phyloP scores from a whole-genome alignment of 2,888 invertebrate species.

The Zaprionus lineosus region DNA sequence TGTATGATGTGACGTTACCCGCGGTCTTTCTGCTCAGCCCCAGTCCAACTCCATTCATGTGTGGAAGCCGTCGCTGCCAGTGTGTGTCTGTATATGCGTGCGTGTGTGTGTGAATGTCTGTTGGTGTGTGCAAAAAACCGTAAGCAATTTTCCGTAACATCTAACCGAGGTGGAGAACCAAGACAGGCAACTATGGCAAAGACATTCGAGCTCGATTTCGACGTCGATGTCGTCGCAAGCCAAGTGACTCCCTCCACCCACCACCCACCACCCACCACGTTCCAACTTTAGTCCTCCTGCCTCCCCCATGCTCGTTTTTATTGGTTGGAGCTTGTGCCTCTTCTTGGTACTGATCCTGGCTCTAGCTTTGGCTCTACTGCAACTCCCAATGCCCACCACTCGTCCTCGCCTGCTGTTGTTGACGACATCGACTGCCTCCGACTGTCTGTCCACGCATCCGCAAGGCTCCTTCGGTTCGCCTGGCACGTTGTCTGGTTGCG shows the following conservation, averaged over 20 bases:
- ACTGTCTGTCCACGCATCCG: constrained; percentile 14
- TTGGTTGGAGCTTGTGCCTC: too few relatives aligned
- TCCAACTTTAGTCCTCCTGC: too few relatives aligned
- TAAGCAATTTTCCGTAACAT: constrained; percentile 79
- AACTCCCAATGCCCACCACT: too few relatives aligned
- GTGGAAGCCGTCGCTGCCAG: constrained; percentile 44
- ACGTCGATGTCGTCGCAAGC: constrained; percentile 36
- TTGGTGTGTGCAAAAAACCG: constrained; percentile 71
- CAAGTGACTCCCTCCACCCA: constrained; percentile 37
- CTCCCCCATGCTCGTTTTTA: too few relatives aligned
- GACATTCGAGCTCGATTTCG: constrained; percentile 45
- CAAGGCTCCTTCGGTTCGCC: constrained; percentile 58
- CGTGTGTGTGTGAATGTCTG: constrained; percentile 27
- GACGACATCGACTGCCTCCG: constrained; percentile 69
- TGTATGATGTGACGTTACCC: constrained; percentile 69
- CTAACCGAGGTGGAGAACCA: constrained; percentile 64
- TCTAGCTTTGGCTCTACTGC: too few relatives aligned
- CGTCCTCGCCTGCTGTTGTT: constrained; percentile 34
- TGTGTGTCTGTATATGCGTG: constrained; percentile 37
- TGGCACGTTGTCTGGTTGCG: constrained; percentile 71
- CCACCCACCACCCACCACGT: too few relatives aligned
- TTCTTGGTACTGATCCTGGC: not conserved
- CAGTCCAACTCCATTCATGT: constrained; percentile 57
- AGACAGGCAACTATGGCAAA: constrained; percentile 55
- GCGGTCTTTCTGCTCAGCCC: constrained; percentile 17